These are phyloP conservation scores for Choloepus hoffmanni DNA, from an alignment of 2,113 vertebrate species.

Conservation along the genomic window DNA sequence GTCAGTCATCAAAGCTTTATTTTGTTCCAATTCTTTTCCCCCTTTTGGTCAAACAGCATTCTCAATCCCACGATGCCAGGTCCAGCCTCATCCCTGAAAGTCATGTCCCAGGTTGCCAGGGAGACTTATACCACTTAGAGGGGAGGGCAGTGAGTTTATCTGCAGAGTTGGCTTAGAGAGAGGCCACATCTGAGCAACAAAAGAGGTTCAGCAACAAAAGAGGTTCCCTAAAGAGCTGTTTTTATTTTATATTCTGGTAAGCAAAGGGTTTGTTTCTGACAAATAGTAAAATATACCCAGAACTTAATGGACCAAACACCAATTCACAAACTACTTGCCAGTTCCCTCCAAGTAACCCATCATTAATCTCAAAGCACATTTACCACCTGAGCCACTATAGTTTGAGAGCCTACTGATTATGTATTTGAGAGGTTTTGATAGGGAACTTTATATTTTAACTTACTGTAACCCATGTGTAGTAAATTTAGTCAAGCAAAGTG, in stretches of 20 bases:
- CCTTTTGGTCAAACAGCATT: no score
- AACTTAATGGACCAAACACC: background rate
- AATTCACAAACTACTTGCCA: background rate
- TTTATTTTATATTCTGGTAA: background rate
- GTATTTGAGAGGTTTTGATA: background rate
- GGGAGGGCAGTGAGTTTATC: no score
- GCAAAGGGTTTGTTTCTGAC: background rate
- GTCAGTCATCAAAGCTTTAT: no score
- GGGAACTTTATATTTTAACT: background rate
- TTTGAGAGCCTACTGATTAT: background rate
- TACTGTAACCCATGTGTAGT: background rate
- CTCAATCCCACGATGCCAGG: no score
- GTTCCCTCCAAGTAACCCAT: background rate
- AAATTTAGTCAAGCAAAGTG: background rate
- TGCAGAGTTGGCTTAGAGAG: no score
- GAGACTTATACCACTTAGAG: no score
- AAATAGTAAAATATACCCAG: background rate
- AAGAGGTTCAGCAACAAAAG: no score
- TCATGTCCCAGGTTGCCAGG: no score
- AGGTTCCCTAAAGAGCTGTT: background rate
- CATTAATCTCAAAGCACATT: background rate
- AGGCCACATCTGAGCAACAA: no score
- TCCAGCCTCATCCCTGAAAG: no score
- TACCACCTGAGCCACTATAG: background rate
- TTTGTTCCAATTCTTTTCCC: no score